Evolutionary conservation across 2,797 vertebrate genomes (phyloP).

Genomic region (Typhlichthys subterraneus): DNA sequence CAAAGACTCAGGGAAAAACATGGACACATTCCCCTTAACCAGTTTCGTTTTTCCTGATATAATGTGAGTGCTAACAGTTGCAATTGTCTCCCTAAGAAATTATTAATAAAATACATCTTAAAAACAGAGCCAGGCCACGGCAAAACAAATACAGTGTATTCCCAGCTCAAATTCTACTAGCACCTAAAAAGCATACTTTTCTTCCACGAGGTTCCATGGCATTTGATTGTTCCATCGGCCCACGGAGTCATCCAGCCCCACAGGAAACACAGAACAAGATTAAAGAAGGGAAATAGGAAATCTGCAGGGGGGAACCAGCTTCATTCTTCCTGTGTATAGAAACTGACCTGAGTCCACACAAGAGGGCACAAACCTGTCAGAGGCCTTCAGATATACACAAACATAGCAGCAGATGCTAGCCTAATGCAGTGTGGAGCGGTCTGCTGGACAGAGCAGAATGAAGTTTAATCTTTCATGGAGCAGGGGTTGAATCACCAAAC

Average conservation of each 20-base stretch:
- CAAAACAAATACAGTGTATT: not conserved
- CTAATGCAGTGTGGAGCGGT: not conserved
- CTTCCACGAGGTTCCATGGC: not conserved
- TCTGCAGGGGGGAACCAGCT: not conserved
- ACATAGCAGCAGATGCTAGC: not conserved
- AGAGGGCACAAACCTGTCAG: not conserved
- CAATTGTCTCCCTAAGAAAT: not conserved
- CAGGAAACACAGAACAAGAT: slow-evolving; percentile 1
- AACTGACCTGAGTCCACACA: slow-evolving; percentile 6
- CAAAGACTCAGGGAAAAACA: slow-evolving; percentile 41
- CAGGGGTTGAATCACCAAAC: slow-evolving; percentile 11
- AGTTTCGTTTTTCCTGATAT: too few species aligned
- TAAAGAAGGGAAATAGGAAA: slow-evolving; percentile 5
- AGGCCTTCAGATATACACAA: slow-evolving; percentile 12
- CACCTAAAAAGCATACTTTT: not conserved
- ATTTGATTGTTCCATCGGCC: not conserved
- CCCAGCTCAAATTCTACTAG: not conserved
- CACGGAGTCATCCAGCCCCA: not conserved
- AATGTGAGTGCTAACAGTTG: too few species aligned
- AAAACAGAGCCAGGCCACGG: not conserved
- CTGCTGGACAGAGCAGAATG: slow-evolving; percentile 22
- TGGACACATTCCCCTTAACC: slow-evolving; percentile 3
- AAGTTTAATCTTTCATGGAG: slow-evolving; percentile 47
- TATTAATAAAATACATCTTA: not conserved
- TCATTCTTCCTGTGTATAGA: slow-evolving; percentile 6